A percentile compares a stretch with the other conserved stretches of the same genome.
Conservation (phyloP, 1,140 invertebrate species). For the Akabosia matsudoensis region DNA sequence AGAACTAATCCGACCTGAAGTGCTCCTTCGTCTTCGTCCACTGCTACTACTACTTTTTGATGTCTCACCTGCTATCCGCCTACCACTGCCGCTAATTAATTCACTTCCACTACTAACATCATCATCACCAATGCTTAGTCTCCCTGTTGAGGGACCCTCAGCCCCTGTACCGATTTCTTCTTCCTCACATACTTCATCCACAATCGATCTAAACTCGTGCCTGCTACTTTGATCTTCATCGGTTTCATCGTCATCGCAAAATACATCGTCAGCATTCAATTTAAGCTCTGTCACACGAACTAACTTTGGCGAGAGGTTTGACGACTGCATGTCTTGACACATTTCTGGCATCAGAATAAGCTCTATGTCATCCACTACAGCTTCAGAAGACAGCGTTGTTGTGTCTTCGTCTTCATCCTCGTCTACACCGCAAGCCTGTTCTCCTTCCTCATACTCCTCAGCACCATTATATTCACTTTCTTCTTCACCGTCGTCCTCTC, state of each 20-base stretch:
- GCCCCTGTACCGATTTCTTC: not conserved
- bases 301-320: slow-evolving; percentile 39
- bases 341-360: slow-evolving; percentile 47
- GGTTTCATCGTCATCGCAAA: slow-evolving; percentile 30
- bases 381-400: slow-evolving; percentile 41
- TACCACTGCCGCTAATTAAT: not conserved
- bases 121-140: slow-evolving; percentile 20
- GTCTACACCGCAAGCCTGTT: slow-evolving; percentile 11
- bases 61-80: not conserved
- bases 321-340: slow-evolving; percentile 32
- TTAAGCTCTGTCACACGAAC: slow-evolving; percentile 44
- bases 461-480: not conserved
- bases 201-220: not conserved
- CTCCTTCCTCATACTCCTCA: not conserved
- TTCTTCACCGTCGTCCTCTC: not conserved
- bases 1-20: slow-evolving; percentile 22
- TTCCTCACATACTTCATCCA: slow-evolving; percentile 15
- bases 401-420: slow-evolving; percentile 43
- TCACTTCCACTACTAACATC: slow-evolving; percentile 18
- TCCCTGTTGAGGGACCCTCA: not conserved
- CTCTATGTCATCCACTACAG: slow-evolving; percentile 46
- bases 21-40: not conserved
- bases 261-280: slow-evolving; percentile 5
- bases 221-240: slow-evolving; percentile 25
- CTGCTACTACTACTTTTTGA: slow-evolving; percentile 26